phyloP scores from a whole-genome alignment of 2,797 vertebrate genomes.

The Chelidonichthys spinosus region DNA sequence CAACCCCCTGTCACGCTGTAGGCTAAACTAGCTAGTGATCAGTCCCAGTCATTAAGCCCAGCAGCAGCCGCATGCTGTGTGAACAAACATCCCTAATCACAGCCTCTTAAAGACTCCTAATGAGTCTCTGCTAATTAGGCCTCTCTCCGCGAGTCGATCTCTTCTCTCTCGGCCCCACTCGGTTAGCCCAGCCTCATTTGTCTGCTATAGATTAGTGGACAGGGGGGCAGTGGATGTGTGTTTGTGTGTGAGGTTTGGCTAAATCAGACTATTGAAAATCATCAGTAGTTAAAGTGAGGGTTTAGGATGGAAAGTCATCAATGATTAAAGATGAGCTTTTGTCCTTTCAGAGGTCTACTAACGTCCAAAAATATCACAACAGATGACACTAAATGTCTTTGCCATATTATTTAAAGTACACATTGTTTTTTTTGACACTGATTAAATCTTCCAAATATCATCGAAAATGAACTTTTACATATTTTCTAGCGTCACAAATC shows the following conservation, averaged over 20 bases:
- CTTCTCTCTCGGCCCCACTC: slow-evolving; percentile 75
- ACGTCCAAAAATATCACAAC: slow-evolving; percentile 3
- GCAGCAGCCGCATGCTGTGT: slow-evolving; percentile 78
- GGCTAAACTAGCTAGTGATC: slow-evolving; percentile 74
- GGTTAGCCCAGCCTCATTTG: slow-evolving; percentile 78
- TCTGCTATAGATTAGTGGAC: slow-evolving; percentile 81
- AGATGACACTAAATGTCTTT: neutral
- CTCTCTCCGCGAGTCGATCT: slow-evolving; percentile 80
- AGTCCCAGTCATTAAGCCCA: slow-evolving; percentile 79
- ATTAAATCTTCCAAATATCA: neutral
- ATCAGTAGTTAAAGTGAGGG: slow-evolving; percentile 91
- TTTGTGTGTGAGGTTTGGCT: slow-evolving; percentile 32
- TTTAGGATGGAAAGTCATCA: slow-evolving; percentile 83
- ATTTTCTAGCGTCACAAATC: neutral
- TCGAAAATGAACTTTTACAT: neutral
- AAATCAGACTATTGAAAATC: slow-evolving; percentile 90
- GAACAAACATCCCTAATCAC: slow-evolving; percentile 89
- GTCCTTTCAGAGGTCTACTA: slow-evolving; percentile 36
- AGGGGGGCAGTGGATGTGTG: slow-evolving; percentile 15
- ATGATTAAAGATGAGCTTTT: slow-evolving; percentile 70
- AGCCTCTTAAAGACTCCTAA: slow-evolving; percentile 84
- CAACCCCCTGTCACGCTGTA: slow-evolving; percentile 45
- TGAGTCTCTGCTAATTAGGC: slow-evolving; percentile 84
- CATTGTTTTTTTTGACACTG: neutral
- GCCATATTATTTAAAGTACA: neutral